phyloP scores from a whole-genome alignment of 2,888 invertebrate species.

The Ryuthela nishihirai region DNA sequence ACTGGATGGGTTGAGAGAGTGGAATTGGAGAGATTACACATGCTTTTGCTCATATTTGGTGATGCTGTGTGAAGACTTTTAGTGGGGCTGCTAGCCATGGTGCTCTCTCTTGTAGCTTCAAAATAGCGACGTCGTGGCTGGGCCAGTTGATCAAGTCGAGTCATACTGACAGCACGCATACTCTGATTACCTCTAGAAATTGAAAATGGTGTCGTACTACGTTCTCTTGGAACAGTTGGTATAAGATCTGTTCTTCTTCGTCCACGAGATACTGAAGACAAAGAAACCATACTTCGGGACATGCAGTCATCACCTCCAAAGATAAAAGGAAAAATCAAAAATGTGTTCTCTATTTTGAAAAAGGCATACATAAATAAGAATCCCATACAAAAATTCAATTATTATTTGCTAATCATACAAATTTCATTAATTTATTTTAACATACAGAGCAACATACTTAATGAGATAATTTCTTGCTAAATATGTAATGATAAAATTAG shows the following conservation, averaged over 20 bases:
- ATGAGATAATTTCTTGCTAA: no score
- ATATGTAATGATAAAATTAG: no score
- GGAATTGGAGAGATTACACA: conserved; percentile 33
- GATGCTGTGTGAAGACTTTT: conserved; percentile 17
- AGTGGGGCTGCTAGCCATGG: conserved; percentile 2
- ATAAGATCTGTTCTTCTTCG: conserved; percentile 68
- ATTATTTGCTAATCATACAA: no score
- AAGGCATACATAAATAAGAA: no score
- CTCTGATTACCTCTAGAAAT: conserved; percentile 26
- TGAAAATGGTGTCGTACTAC: conserved; percentile 33
- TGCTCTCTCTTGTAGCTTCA: conserved; percentile 1
- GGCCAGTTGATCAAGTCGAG: conserved; percentile 80
- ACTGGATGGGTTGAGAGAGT: neutral
- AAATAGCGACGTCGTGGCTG: conserved; percentile 58
- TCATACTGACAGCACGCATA: conserved; percentile 80
- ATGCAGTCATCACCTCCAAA: conserved; percentile 37
- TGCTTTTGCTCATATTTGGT: conserved; percentile 37
- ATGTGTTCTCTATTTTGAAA: no score
- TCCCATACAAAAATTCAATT: no score
- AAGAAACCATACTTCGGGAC: conserved; percentile 40
- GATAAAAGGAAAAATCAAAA: no score
- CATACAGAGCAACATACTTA: no score
- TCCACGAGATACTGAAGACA: conserved; percentile 38
- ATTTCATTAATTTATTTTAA: no score
- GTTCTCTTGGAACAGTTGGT: conserved; percentile 74